Percentiles rank a stretch among this genome's conserved stretches.
Evolutionary conservation across 2,888 invertebrate species (phyloP).

Genomic region (Orchesella flavescens): DNA sequence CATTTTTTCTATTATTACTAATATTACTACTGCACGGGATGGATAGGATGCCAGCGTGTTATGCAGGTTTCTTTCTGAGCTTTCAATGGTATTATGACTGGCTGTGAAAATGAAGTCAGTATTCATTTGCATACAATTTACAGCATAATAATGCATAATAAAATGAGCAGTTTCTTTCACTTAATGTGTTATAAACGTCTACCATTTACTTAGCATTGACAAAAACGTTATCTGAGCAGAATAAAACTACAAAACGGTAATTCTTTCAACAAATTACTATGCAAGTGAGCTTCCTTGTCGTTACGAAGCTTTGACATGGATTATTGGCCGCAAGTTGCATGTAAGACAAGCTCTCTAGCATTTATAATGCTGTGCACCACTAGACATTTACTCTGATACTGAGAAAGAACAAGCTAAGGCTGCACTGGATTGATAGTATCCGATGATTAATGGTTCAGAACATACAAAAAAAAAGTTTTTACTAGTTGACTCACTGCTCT

Average conservation of each 20-base stretch:
- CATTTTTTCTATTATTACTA: no score
- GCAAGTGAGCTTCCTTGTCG: background rate
- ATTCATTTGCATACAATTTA: no score
- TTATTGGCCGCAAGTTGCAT: background rate
- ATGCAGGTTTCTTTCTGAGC: no score
- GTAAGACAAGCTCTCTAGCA: background rate
- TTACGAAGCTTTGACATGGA: background rate
- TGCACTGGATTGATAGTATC: conserved; percentile 27
- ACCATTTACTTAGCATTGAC: no score
- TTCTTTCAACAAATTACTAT: conserved; percentile 1
- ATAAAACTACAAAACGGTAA: background rate
- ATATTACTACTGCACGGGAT: no score
- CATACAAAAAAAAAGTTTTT: conserved; percentile 38
- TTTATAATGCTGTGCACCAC: no score
- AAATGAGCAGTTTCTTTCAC: no score
- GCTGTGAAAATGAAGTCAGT: no score
- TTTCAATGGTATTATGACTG: no score
- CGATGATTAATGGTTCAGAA: conserved; percentile 55
- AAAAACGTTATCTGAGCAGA: background rate
- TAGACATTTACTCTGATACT: background rate
- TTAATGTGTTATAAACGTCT: no score
- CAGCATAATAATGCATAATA: no score
- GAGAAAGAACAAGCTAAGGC: background rate
- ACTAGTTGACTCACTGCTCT: background rate
- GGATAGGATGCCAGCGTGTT: no score